Evolutionary conservation across 2,888 invertebrate genomes (phyloP), one percentile per base, ranked within the genome.

Genomic region (Leptopilina syphax): DNA sequence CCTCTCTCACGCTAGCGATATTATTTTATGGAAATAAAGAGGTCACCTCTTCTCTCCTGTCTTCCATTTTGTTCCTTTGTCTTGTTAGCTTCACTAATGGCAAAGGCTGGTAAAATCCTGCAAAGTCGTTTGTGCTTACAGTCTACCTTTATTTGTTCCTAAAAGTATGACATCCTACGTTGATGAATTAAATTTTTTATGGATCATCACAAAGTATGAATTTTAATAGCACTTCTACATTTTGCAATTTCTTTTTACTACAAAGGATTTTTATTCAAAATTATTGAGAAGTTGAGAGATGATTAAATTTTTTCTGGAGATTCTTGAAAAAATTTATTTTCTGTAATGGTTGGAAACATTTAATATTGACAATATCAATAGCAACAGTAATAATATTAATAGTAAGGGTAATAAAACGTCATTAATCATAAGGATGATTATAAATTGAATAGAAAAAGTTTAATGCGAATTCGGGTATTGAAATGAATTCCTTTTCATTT

Each of bases 1-100:
- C n/a, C 34, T n/a, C 73, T 9, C 73, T 9, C n/a, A 34, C 34
- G 73, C 73, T 10, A 41, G 73, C 5, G 57, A 73, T 60, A 73
- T 70, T 73, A 73, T 73, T 73, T 73, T 60, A 41, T 57, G 57
- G n/a, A 73, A 73, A 73, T 73, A 73, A 73, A 60, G 70, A 70
- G 57, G 73, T 73, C 73, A 73, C 57, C 34, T 57, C 73, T 73
- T 60, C 57, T 60, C 57, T 65, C 65, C 65, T 65, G 65, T 65
- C 65, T 73, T 57, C 41, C 57, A 73, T 73, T 73, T 10, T 34
- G n/a, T n/a, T 73, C 57, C 73, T 73, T 73, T 73, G 57, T 73
- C 73, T 57, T 60, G 57, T 73, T 60, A 73, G 57, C 73, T 73
- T 57, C 18, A 9, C 73, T 73, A 73, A 73, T 73, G 73, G 73